Conservation (phyloP, 2,797 vertebrate genomes). For the Leptatherina wallacei region DNA sequence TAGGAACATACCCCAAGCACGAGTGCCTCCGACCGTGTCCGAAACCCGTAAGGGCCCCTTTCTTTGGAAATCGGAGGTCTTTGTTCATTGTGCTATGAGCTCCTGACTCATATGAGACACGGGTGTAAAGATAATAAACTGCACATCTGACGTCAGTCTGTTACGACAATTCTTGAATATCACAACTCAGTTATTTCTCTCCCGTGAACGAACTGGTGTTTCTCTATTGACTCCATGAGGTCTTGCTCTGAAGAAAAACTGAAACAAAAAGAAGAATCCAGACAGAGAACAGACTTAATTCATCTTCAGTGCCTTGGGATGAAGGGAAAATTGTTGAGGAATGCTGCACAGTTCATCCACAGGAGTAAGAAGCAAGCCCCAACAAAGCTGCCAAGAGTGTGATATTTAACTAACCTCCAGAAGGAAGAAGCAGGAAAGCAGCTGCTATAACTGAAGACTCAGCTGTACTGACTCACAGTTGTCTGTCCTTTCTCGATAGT, state of each 20-base stretch:
- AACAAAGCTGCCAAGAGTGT: constrained; percentile 45
- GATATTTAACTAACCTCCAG: constrained; percentile 45
- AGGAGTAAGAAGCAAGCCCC: constrained; percentile 54
- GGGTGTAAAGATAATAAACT: constrained; percentile 20
- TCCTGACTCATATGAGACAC: constrained; percentile 38
- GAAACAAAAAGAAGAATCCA: constrained; percentile 28
- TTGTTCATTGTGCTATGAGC: constrained; percentile 74
- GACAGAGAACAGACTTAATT: constrained; percentile 30
- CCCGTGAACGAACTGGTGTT: not conserved
- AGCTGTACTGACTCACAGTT: constrained; percentile 27
- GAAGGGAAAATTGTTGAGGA: constrained; percentile 39
- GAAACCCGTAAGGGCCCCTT: constrained; percentile 62
- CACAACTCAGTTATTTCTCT: constrained; percentile 21
- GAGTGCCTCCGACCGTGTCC: constrained; percentile 81
- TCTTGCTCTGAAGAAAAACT: constrained; percentile 5
- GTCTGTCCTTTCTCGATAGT: constrained; percentile 24
- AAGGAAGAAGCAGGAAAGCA: constrained; percentile 27
- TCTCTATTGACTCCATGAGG: constrained; percentile 38
- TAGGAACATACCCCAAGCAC: constrained; percentile 80
- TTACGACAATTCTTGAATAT: constrained; percentile 10
- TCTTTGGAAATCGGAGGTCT: constrained; percentile 71
- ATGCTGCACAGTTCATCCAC: constrained; percentile 44
- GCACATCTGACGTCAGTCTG: constrained; percentile 32
- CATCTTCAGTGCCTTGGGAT: constrained; percentile 31
- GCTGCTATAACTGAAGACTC: constrained; percentile 30